Evolutionary conservation across 2,797 vertebrate genomes (phyloP), one percentile per base, ranked within the genome.

Genomic region (Gallinago stenura): DNA sequence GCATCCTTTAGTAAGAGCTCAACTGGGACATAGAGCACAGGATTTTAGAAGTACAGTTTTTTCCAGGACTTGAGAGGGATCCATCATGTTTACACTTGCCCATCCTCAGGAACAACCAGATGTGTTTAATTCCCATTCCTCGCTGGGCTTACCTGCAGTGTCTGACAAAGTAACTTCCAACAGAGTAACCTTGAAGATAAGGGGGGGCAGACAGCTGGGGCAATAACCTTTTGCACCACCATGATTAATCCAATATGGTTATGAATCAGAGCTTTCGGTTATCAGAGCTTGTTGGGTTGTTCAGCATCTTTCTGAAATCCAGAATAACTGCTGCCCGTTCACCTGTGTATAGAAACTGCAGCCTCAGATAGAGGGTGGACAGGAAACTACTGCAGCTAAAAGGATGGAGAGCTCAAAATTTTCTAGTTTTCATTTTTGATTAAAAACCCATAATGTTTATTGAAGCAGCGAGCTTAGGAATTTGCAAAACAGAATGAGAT

Each of bases 401-500:
- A 18, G 0, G 2, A 53, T 6, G 15, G 58, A 89, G n/a, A 81
- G 45, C 30, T 84, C 22, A 72, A 53, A 62, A 62, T 64, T 48
- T 58, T 89, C 64, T 82, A 9, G 20, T 54, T 84, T 89, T 93
- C 13, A 6, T 17, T 89, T 43, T 26, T 82, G 60, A 76, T 45
- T 83, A 19, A 89, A 91, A 95, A 70, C 7, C 0, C 43, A 6
- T 84, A 60, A 73, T 39, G 39, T 19, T 73, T 94, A 62, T 76
- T 93, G 77, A 93, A 83, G 80, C 75, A 83, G 45, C 17, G 37
- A 97, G 45, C 33, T 77, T 90, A 7, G 10, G 86, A 87, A 84
- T 77, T 66, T 89, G 71, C 60, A 84, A 92, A 90, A 75, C 85
- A 89, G 73, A 95, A 79, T 65, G 91, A 92, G 83, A n/a, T 93